Percentiles rank a stretch among this genome's conserved stretches.
Evolutionary conservation across 2,797 vertebrate genomes (phyloP).

Genomic region (Urophycis tenuis): DNA sequence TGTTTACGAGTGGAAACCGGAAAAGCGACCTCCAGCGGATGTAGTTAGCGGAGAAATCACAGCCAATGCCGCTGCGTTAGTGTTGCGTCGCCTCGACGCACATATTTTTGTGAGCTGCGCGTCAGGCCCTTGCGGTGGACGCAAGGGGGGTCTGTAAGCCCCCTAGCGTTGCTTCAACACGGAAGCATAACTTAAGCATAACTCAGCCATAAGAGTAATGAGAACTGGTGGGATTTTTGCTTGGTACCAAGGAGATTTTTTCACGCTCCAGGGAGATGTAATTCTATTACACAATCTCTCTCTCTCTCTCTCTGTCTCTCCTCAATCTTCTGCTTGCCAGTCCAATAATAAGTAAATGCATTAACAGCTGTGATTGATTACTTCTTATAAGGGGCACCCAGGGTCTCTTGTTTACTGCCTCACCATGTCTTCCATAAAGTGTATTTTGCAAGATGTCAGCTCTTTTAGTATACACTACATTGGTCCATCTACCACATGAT

Average conservation of each 20-base stretch:
- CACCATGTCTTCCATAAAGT: constrained; percentile 16
- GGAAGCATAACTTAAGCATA: too few species aligned
- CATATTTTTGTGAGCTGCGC: too few species aligned
- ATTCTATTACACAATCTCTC: constrained; percentile 37
- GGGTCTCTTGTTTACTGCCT: neutral
- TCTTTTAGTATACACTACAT: constrained; percentile 30
- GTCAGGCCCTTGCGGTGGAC: too few species aligned
- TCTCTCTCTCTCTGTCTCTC: constrained; percentile 17
- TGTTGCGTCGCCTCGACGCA: too few species aligned
- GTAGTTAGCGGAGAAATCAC: too few species aligned
- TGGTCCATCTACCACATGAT: constrained; percentile 48
- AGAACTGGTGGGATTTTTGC: constrained; percentile 33
- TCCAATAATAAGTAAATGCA: neutral
- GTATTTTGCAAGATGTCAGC: constrained; percentile 33
- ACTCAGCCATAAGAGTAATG: constrained; percentile 28
- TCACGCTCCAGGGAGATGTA: constrained; percentile 37
- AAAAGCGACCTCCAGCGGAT: too few species aligned
- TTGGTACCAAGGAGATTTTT: constrained; percentile 38
- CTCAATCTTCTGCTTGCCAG: constrained; percentile 5
- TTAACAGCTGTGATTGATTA: neutral
- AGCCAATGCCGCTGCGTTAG: too few species aligned
- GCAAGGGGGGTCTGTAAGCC: too few species aligned
- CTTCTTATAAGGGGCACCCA: neutral
- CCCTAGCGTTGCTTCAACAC: too few species aligned
- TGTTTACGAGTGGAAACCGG: too few species aligned